phyloP scores from a whole-genome alignment of 1,140 invertebrate genomes.

The Drosophila virilis region DNA sequence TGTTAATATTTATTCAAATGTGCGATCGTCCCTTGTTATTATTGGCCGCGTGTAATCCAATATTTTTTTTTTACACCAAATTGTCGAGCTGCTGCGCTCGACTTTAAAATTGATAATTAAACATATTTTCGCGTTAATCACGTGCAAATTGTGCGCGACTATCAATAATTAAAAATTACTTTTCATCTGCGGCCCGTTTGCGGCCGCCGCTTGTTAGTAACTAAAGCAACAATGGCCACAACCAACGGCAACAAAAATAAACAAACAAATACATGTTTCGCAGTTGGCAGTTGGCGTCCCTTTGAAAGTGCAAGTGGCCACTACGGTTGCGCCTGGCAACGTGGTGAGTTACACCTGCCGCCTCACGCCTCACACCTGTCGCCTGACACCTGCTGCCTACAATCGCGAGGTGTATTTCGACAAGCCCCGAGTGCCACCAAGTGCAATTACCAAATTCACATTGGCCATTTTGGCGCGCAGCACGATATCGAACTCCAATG shows the following conservation, averaged over 20 bases:
- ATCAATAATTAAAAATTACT: conserved; percentile 48
- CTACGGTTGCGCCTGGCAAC: conserved; percentile 48
- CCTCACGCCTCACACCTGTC: not conserved
- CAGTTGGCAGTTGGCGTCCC: conserved; percentile 47
- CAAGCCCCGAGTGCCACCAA: not conserved
- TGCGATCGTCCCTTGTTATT: conserved; percentile 6
- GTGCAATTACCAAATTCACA: conserved; percentile 60
- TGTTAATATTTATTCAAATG: conserved; percentile 49
- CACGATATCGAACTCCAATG: conserved; percentile 73
- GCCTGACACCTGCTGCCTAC: not conserved
- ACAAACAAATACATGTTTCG: conserved; percentile 52
- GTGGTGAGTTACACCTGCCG: conserved; percentile 58
- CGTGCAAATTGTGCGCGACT: conserved; percentile 48
- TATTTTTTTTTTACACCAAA: conserved; percentile 29
- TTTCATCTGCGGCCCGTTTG: conserved; percentile 40
- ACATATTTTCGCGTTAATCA: conserved; percentile 69
- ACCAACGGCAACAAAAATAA: conserved; percentile 45
- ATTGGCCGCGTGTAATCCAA: conserved; percentile 34
- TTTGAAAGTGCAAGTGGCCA: conserved; percentile 74
- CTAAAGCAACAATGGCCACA: conserved; percentile 65
- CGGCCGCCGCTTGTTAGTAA: conserved; percentile 61
- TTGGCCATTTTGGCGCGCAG: conserved; percentile 73
- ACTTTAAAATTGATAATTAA: conserved; percentile 67
- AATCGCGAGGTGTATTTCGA: conserved; percentile 12
- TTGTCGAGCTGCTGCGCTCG: conserved; percentile 1